Conservation (phyloP, 2,113 vertebrate genomes). For the Syrmaticus mikado region DNA sequence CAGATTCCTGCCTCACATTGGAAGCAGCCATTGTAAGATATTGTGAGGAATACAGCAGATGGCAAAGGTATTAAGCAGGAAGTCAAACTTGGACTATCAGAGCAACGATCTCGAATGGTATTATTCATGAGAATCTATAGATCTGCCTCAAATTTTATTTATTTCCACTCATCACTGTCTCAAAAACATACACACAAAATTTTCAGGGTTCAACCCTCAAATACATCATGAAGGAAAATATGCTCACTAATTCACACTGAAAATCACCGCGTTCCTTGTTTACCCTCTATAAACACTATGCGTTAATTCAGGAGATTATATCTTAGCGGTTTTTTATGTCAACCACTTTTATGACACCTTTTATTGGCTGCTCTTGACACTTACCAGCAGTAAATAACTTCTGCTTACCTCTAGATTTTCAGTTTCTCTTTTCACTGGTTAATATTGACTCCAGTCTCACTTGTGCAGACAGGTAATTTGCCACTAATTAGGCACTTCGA, state of each 20-base stretch:
- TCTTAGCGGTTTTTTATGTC: background rate
- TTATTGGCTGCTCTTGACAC: background rate
- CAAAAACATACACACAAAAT: background rate
- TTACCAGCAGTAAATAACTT: background rate
- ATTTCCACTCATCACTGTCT: background rate
- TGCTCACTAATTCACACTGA: background rate
- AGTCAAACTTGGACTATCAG: background rate
- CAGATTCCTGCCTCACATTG: background rate
- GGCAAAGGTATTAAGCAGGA: background rate
- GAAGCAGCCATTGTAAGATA: background rate
- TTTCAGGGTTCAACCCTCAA: background rate
- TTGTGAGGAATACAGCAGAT: background rate
- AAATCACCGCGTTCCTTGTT: background rate
- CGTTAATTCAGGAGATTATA: background rate
- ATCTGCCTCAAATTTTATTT: background rate
- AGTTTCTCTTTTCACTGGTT: background rate
- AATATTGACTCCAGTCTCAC: background rate
- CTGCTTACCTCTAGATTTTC: background rate
- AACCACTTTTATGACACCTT: background rate
- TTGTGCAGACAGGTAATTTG: conserved; percentile 1
- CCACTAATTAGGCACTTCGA: background rate
- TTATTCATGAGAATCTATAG: background rate
- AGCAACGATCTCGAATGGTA: background rate
- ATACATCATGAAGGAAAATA: background rate
- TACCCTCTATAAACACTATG: background rate